phyloP scores from a whole-genome alignment of 2,888 invertebrate species.

The Drosophila engyochracea region DNA sequence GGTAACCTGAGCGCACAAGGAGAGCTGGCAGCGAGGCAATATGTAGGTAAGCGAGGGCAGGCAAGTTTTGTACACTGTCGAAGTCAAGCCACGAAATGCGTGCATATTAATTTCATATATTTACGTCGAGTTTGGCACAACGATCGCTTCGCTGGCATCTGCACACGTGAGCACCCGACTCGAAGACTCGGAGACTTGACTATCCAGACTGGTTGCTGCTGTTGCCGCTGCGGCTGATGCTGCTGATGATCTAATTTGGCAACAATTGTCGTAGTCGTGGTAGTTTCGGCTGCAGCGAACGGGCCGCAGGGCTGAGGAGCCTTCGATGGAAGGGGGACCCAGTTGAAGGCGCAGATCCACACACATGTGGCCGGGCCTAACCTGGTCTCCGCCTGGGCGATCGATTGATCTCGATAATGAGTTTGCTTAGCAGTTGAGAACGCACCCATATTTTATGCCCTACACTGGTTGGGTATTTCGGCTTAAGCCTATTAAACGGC shows the following conservation, averaged over 20 bases:
- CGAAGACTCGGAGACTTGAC: slow-evolving; percentile 44
- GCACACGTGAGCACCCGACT: slow-evolving; percentile 54
- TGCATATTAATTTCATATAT: slow-evolving; percentile 82
- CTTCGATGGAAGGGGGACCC: background rate
- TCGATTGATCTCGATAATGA: slow-evolving; percentile 84
- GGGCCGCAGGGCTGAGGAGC: slow-evolving; percentile 6
- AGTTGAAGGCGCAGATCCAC: slow-evolving; percentile 30
- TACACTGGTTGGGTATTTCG: background rate
- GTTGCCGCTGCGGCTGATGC: slow-evolving; percentile 70
- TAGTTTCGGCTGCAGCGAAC: slow-evolving; percentile 44
- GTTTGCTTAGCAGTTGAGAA: slow-evolving; percentile 64
- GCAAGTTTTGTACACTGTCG: slow-evolving; percentile 20
- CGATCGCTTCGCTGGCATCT: slow-evolving; percentile 47
- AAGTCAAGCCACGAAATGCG: slow-evolving; percentile 78
- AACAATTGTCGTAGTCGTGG: slow-evolving; percentile 82
- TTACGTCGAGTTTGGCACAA: slow-evolving; percentile 50
- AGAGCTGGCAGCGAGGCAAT: slow-evolving; percentile 8
- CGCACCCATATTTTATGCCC: slow-evolving; percentile 81
- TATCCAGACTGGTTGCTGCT: slow-evolving; percentile 49
- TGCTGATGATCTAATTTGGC: slow-evolving; percentile 84
- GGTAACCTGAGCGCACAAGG: slow-evolving; percentile 43
- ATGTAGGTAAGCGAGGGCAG: slow-evolving; percentile 9
- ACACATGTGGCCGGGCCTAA: slow-evolving; percentile 57
- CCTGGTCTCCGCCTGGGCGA: slow-evolving; percentile 70
- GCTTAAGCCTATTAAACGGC: too few species aligned